These are phyloP conservation scores for Yponomeuta plumbellus DNA, from an alignment of 2,888 invertebrate species.

Conservation along the genomic window DNA sequence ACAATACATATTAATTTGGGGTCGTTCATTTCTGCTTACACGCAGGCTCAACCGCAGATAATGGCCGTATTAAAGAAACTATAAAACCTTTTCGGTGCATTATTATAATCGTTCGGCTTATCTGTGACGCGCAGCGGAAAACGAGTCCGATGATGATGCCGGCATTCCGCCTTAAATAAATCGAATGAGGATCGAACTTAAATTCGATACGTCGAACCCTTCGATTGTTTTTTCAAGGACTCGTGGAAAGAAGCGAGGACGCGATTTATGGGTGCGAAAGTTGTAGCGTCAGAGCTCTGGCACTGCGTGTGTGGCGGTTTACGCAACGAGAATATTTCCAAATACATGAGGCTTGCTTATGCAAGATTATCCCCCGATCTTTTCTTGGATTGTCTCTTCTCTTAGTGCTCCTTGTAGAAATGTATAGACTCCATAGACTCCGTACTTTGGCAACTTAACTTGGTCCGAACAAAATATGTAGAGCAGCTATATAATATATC, in stretches of 20 bases:
- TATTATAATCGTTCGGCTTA: constrained; percentile 37
- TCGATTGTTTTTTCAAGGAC: constrained; percentile 35
- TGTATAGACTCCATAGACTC: too few relatives aligned
- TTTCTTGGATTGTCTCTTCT: too few relatives aligned
- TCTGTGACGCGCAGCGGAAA: constrained; percentile 38
- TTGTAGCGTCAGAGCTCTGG: neutral
- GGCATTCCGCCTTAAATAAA: constrained; percentile 66
- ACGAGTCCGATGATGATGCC: constrained; percentile 56
- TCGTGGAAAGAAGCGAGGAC: neutral
- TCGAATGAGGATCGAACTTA: constrained; percentile 48
- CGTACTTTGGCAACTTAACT: too few relatives aligned
- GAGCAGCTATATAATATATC: too few relatives aligned
- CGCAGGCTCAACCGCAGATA: constrained; percentile 29
- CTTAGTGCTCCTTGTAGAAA: too few relatives aligned
- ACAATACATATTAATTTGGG: constrained; percentile 16
- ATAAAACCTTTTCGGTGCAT: constrained; percentile 34
- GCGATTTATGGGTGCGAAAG: neutral
- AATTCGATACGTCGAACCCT: constrained; percentile 24
- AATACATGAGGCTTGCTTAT: neutral
- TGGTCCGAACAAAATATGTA: too few relatives aligned
- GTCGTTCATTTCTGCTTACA: constrained; percentile 25
- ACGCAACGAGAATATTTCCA: neutral
- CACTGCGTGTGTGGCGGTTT: neutral
- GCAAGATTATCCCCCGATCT: neutral
- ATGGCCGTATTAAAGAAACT: constrained; percentile 47